A percentile compares a stretch with the other conserved stretches of the same genome.
phyloP scores from a whole-genome alignment of 2,113 vertebrate genomes.

The Hydrolagus affinis region DNA sequence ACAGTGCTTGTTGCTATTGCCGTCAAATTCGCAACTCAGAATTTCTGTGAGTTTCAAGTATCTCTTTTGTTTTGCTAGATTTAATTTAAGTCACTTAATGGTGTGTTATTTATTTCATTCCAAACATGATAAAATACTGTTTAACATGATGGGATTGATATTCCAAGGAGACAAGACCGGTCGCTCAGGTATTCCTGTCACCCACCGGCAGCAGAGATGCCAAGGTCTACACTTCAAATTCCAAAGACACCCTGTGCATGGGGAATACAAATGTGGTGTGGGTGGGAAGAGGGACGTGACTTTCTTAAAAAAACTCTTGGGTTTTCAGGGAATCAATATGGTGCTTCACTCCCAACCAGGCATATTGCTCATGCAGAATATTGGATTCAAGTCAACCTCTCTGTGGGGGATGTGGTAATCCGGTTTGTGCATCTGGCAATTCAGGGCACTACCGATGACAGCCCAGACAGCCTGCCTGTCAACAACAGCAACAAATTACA shows the following conservation, averaged over 20 bases:
- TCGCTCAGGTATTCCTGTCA: background rate
- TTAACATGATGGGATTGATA: constrained; percentile 19
- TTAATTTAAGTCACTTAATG: constrained; percentile 8
- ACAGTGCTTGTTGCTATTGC: background rate
- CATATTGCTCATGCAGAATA: too few relatives aligned
- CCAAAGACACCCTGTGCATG: background rate
- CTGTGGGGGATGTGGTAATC: too few relatives aligned
- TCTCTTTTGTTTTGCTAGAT: constrained; percentile 6
- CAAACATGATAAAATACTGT: background rate
- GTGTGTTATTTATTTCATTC: constrained; percentile 10
- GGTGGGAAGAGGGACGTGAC: background rate
- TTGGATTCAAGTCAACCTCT: too few relatives aligned
- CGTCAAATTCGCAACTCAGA: background rate
- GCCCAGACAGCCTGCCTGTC: too few relatives aligned
- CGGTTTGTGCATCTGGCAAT: too few relatives aligned
- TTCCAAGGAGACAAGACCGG: background rate
- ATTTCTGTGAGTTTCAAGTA: background rate
- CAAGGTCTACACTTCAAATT: background rate
- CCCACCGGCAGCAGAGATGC: background rate
- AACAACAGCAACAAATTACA: too few relatives aligned
- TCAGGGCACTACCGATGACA: too few relatives aligned
- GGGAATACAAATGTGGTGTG: background rate
- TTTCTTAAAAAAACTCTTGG: background rate
- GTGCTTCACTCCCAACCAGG: too few relatives aligned
- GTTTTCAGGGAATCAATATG: too few relatives aligned